Percentiles rank a stretch among this genome's conserved stretches.
These are phyloP conservation scores for Noctua pronuba DNA, from an alignment of 2,888 invertebrate genomes.

Conservation along the genomic window DNA sequence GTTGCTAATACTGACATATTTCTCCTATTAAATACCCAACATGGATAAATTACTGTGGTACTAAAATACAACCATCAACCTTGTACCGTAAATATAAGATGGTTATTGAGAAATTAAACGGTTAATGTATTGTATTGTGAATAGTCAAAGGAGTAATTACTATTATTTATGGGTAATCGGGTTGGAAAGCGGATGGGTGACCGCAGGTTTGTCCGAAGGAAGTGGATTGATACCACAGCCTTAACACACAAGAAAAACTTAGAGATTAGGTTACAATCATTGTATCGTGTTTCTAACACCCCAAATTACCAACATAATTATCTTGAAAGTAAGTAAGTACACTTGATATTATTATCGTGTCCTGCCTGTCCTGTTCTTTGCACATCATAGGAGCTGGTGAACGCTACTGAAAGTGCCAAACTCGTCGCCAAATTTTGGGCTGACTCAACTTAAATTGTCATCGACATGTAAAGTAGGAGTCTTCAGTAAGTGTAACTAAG, in stretches of 20 bases:
- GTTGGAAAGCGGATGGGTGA: background rate
- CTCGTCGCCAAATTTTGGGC: too few species aligned
- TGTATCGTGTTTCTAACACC: background rate
- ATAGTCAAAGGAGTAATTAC: background rate
- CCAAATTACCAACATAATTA: background rate
- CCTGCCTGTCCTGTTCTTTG: too few species aligned
- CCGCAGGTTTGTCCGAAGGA: slow-evolving; percentile 7
- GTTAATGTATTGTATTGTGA: background rate
- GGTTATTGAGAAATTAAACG: background rate
- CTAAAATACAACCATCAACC: background rate
- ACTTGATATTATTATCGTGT: background rate
- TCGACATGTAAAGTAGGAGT: too few species aligned
- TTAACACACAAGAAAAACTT: background rate
- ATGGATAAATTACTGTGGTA: background rate
- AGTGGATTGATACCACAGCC: background rate
- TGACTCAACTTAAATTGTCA: too few species aligned
- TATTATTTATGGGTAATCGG: background rate
- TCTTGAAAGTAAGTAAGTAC: background rate
- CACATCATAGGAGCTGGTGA: too few species aligned
- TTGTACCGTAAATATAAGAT: background rate
- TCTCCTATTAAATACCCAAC: background rate
- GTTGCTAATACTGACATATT: background rate
- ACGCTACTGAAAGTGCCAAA: too few species aligned
- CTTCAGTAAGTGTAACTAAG: background rate
- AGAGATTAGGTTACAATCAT: slow-evolving; percentile 1